Evolutionary conservation across 23 tunicate genomes (phyloP).

Genomic region (Styela clava): DNA sequence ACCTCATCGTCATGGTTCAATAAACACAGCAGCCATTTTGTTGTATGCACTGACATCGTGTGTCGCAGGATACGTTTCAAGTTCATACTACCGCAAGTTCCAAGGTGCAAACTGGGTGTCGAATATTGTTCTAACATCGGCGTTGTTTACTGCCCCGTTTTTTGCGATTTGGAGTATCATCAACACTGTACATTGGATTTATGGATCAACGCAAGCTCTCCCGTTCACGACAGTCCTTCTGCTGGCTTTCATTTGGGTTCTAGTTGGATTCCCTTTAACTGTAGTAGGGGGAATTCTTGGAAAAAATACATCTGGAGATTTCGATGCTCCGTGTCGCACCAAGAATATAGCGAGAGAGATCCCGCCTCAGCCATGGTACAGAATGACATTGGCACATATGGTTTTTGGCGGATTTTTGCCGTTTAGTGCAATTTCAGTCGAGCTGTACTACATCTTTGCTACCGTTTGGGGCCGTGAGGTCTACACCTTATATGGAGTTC

Average conservation of each 20-base stretch:
- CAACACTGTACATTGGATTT: slow-evolving; percentile 93
- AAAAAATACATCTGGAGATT: slow-evolving; percentile 94
- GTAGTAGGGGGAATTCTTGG: slow-evolving; percentile 97
- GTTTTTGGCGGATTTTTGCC: slow-evolving; percentile 97
- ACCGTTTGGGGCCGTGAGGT: slow-evolving; percentile 99
- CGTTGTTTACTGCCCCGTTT: slow-evolving; percentile 89
- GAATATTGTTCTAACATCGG: slow-evolving; percentile 85
- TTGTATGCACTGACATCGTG: slow-evolving; percentile 94
- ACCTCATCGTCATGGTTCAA: slow-evolving; percentile 89
- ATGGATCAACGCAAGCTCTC: slow-evolving; percentile 98
- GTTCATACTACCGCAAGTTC: slow-evolving; percentile 92
- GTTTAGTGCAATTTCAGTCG: slow-evolving; percentile 99
- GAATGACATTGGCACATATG: slow-evolving; percentile 76
- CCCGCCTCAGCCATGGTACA: slow-evolving; percentile 97
- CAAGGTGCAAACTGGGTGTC: slow-evolving; percentile 94
- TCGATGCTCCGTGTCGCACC: slow-evolving; percentile 98
- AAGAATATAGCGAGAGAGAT: slow-evolving; percentile 89
- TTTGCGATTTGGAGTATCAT: slow-evolving; percentile 88
- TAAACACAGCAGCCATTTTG: slow-evolving; percentile 91
- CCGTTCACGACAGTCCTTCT: slow-evolving; percentile 95
- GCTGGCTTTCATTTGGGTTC: slow-evolving; percentile 70
- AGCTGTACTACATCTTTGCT: slow-evolving; percentile 97
- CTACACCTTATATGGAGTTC: slow-evolving; percentile 95
- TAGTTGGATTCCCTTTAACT: slow-evolving; percentile 96
- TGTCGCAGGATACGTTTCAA: slow-evolving; percentile 91